phyloP scores from a whole-genome alignment of 2,888 invertebrate genomes.

The Catocala nupta region DNA sequence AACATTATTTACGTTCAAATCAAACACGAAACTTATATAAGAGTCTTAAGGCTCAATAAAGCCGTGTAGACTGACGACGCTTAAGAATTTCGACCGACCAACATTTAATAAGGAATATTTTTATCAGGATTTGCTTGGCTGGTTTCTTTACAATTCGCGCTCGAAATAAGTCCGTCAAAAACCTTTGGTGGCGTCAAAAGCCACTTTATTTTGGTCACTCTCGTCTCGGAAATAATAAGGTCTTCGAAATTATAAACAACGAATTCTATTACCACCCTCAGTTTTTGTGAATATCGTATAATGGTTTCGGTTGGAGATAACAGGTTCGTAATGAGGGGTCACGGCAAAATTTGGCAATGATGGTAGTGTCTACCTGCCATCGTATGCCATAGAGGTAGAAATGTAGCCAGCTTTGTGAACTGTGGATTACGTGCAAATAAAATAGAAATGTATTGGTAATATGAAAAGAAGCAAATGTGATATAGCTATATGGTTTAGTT shows the following conservation, averaged over 20 bases:
- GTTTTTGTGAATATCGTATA: not conserved
- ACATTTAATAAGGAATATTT: conserved; percentile 53
- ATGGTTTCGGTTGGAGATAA: conserved; percentile 2
- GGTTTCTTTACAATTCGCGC: conserved; percentile 64
- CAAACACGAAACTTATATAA: conserved; percentile 10
- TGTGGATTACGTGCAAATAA: no score
- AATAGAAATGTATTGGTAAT: no score
- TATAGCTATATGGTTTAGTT: no score
- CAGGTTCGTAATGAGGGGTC: not conserved
- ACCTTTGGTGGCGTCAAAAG: conserved; percentile 61
- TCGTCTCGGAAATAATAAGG: conserved; percentile 76
- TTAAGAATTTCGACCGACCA: conserved; percentile 37
- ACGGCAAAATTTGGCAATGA: no score
- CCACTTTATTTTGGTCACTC: conserved; percentile 80
- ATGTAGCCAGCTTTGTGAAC: no score
- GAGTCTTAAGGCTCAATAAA: conserved; percentile 13
- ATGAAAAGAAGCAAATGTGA: no score
- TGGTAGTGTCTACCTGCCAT: no score
- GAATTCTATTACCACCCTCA: conserved; percentile 40
- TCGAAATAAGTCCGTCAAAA: conserved; percentile 56
- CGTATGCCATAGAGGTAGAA: no score
- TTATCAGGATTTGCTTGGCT: conserved; percentile 58
- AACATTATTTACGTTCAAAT: no score
- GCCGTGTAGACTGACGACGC: conserved; percentile 15
- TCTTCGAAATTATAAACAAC: conserved; percentile 54